phyloP scores from a whole-genome alignment of 1,140 invertebrate species.

The Lepidostoma basale region DNA sequence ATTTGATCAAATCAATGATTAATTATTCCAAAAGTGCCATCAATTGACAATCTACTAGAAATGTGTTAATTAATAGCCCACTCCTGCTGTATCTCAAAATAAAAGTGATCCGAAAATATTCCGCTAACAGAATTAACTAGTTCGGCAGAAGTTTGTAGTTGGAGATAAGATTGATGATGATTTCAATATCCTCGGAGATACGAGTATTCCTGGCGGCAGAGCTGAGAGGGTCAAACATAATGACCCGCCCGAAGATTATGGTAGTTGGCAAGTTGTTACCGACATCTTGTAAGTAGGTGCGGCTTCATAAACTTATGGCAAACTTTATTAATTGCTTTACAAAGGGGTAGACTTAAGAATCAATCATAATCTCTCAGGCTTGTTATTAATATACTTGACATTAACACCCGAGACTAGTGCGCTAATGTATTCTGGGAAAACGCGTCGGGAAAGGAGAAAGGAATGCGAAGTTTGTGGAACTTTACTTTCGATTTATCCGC shows the following conservation, averaged over 20 bases:
- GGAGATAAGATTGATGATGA: conserved; percentile 42
- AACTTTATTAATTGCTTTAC: conserved; percentile 43
- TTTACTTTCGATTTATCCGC: no score
- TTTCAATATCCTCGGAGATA: conserved; percentile 40
- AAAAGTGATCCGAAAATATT: neutral
- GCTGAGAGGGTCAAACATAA: conserved; percentile 40
- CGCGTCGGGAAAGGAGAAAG: neutral
- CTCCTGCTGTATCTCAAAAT: neutral
- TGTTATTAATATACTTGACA: conserved; percentile 30
- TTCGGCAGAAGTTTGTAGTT: conserved; percentile 22
- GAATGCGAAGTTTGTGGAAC: no score
- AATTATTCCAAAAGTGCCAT: no score
- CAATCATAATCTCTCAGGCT: conserved; percentile 31
- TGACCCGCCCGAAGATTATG: conserved; percentile 35
- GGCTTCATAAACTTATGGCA: conserved; percentile 29
- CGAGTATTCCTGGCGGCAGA: conserved; percentile 26
- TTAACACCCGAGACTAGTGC: neutral
- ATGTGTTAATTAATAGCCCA: no score
- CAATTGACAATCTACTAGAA: no score
- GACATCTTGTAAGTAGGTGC: conserved; percentile 21
- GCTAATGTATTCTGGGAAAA: conserved; percentile 23
- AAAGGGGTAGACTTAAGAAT: conserved; percentile 30
- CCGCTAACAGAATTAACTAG: neutral
- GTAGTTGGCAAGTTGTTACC: conserved; percentile 24
- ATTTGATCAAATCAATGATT: no score